Evolutionary conservation across 2,888 invertebrate genomes (phyloP).

Genomic region (Aspidapion aeneum): DNA sequence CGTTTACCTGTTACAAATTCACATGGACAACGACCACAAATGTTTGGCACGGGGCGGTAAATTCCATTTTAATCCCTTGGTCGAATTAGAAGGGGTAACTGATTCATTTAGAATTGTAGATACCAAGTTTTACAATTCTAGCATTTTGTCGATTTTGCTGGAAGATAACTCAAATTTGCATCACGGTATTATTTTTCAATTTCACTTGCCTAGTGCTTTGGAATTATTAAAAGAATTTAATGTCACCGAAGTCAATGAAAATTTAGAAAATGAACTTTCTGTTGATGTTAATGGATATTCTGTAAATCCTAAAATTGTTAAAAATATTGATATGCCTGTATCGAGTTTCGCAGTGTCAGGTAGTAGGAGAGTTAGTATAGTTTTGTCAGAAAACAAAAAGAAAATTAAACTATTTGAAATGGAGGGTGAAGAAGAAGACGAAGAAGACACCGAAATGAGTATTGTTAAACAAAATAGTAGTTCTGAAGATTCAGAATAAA

Average conservation of each 20-base stretch:
- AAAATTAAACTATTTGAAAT: slow-evolving; percentile 87
- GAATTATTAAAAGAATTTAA: slow-evolving; percentile 39
- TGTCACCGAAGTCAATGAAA: slow-evolving; percentile 17
- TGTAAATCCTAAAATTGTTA: slow-evolving; percentile 53
- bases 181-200: slow-evolving; percentile 37
- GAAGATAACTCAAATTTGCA: slow-evolving; percentile 49
- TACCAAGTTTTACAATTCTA: slow-evolving; percentile 71
- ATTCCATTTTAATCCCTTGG: slow-evolving; percentile 49
- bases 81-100: slow-evolving; percentile 8
- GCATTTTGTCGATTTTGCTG: slow-evolving; percentile 68
- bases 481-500: slow-evolving; percentile 15
- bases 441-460: slow-evolving; percentile 63
- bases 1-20: slow-evolving; percentile 53
- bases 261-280: slow-evolving; percentile 41
- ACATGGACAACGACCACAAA: slow-evolving; percentile 40
- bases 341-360: slow-evolving; percentile 81
- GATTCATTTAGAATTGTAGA: slow-evolving; percentile 53
- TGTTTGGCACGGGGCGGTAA: slow-evolving; percentile 50
- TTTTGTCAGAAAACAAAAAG: slow-evolving; percentile 73
- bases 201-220: slow-evolving; percentile 34
- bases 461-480: slow-evolving; percentile 23
- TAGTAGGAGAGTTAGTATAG: slow-evolving; percentile 76
- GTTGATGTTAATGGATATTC: slow-evolving; percentile 54
- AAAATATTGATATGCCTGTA: slow-evolving; percentile 63
- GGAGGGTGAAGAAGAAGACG: slow-evolving; percentile 90